These are phyloP conservation scores for Mellilla xanthometata DNA, from an alignment of 2,888 invertebrate genomes.

Conservation along the genomic window DNA sequence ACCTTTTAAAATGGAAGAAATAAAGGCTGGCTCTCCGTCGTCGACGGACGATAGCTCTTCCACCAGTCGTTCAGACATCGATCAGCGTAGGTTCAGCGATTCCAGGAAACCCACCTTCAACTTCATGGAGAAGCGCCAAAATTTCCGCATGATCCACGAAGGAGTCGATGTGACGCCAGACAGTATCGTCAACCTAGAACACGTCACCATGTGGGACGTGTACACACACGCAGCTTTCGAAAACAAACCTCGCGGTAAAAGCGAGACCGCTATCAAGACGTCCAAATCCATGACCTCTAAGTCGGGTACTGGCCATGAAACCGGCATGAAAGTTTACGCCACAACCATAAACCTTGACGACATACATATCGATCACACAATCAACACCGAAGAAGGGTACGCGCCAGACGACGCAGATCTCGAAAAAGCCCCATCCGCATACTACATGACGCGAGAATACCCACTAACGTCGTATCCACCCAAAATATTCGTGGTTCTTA, in stretches of 20 bases:
- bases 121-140: constrained; percentile 56
- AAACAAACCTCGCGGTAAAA: constrained; percentile 44
- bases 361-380: constrained; percentile 75
- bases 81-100: constrained; percentile 28
- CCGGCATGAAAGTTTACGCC: constrained; percentile 65
- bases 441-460: constrained; percentile 57
- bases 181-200: constrained; percentile 51
- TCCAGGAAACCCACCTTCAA: constrained; percentile 38
- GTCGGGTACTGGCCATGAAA: constrained; percentile 35
- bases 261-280: constrained; percentile 45
- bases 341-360: constrained; percentile 78
- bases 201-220: constrained; percentile 56
- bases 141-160: constrained; percentile 48
- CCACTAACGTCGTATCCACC: constrained; percentile 72
- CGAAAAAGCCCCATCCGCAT: constrained; percentile 67
- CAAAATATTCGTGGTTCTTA: constrained; percentile 84
- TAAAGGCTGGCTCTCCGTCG: not conserved
- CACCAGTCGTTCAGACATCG: constrained; percentile 2
- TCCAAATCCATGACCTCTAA: constrained; percentile 38
- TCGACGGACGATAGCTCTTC: constrained; percentile 15
- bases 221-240: constrained; percentile 66
- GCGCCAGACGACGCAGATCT: constrained; percentile 45
- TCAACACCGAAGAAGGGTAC: constrained; percentile 63
- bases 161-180: constrained; percentile 61
- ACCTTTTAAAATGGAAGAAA: constrained; percentile 4